Percentiles rank a stretch among this genome's conserved stretches.
Conservation (phyloP, 2,797 vertebrate species). For the Phataginus tetradactyla region DNA sequence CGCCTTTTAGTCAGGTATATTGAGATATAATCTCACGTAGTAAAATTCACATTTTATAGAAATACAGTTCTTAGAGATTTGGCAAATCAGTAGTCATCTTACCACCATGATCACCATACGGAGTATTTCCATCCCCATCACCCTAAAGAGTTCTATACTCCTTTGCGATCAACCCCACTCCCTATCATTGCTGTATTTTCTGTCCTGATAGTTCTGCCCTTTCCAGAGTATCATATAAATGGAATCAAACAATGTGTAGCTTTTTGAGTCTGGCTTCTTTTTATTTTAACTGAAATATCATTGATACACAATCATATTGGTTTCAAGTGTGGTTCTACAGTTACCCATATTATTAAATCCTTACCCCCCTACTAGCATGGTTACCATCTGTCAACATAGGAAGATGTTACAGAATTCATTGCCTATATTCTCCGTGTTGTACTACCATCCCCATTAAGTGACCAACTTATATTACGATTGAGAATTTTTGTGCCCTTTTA, state of each 20-base stretch:
- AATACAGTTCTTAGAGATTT: neutral
- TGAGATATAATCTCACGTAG: neutral
- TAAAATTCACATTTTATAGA: neutral
- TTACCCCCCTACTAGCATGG: too few relatives aligned
- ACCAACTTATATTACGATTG: too few relatives aligned
- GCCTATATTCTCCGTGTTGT: too few relatives aligned
- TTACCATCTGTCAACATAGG: too few relatives aligned
- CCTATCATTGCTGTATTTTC: neutral
- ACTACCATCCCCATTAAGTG: too few relatives aligned
- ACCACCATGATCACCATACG: neutral
- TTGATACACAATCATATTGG: too few relatives aligned
- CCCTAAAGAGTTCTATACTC: neutral
- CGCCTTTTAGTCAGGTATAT: neutral
- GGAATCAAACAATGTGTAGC: neutral
- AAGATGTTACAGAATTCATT: too few relatives aligned
- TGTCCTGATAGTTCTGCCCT: neutral
- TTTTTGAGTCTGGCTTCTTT: neutral
- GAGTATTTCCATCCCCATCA: neutral
- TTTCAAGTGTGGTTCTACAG: too few relatives aligned
- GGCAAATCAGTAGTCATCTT: neutral
- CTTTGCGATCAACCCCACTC: fast-evolving
- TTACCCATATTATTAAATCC: too few relatives aligned
- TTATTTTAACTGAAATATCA: too few relatives aligned
- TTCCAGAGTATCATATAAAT: neutral
- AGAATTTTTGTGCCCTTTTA: too few relatives aligned